Evolutionary conservation across 2,888 invertebrate genomes (phyloP).

Genomic region (Lysandra coridon): DNA sequence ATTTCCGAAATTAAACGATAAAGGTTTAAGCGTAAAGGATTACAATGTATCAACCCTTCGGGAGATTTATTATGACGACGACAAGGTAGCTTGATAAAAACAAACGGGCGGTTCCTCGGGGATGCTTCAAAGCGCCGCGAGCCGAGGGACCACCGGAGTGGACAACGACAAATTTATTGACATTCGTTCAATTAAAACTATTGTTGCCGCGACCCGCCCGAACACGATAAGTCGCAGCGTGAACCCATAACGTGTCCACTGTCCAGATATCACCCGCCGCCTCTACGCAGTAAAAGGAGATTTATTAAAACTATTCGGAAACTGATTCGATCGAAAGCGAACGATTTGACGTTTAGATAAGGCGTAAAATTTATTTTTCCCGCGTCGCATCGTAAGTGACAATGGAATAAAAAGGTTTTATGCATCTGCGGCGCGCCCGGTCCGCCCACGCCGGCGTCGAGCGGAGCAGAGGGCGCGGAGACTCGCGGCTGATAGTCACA

Average conservation of each 20-base stretch:
- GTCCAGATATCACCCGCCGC: constrained; percentile 66
- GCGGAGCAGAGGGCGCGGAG: constrained; percentile 57
- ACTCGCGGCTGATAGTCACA: constrained; percentile 66
- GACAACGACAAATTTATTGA: constrained; percentile 77
- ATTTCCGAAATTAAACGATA: constrained; percentile 30
- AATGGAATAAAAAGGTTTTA: constrained; percentile 80
- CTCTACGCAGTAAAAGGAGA: constrained; percentile 76
- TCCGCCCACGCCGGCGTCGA: constrained; percentile 73
- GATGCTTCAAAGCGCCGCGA: constrained; percentile 57
- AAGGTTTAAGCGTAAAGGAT: constrained; percentile 44
- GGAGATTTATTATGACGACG: constrained; percentile 71
- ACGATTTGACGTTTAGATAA: constrained; percentile 81
- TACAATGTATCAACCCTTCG: constrained; percentile 60
- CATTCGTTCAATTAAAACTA: constrained; percentile 80
- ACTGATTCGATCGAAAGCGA: constrained; percentile 79
- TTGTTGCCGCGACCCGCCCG: constrained; percentile 70
- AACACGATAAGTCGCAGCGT: constrained; percentile 76
- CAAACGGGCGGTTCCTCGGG: constrained; percentile 63
- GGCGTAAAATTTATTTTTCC: constrained; percentile 78
- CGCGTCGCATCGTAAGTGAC: constrained; percentile 69
- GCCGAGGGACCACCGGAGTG: constrained; percentile 72
- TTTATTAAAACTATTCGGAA: constrained; percentile 81
- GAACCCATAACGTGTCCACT: constrained; percentile 68
- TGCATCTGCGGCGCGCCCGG: constrained; percentile 57
- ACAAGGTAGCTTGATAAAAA: constrained; percentile 73